A percentile compares a stretch with the other conserved stretches of the same genome.
Evolutionary conservation across 2,888 invertebrate species (phyloP).

Genomic region (Protodeltote pygarga): DNA sequence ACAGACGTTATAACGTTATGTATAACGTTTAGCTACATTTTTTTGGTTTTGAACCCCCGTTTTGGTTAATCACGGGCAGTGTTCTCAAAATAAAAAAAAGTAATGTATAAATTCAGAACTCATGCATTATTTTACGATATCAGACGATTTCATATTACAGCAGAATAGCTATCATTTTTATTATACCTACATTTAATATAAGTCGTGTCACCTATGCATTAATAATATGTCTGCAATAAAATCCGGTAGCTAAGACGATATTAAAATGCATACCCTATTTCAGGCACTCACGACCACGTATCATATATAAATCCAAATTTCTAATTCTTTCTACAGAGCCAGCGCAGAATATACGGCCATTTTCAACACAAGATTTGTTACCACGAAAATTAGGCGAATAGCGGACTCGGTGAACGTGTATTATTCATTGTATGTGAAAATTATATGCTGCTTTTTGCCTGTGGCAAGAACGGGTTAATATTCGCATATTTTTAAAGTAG

Average conservation of each 20-base stretch:
- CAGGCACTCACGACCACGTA: constrained; percentile 46
- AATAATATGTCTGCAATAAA: constrained; percentile 49
- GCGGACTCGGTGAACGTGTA: constrained; percentile 30
- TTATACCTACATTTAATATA: constrained; percentile 21
- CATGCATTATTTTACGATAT: not conserved
- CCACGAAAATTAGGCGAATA: constrained; percentile 44
- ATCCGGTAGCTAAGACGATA: constrained; percentile 36
- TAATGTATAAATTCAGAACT: not conserved
- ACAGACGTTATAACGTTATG: too few species aligned
- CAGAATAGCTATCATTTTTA: constrained; percentile 26
- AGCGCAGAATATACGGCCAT: constrained; percentile 28
- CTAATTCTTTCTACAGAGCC: constrained; percentile 54
- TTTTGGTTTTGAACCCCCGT: too few species aligned
- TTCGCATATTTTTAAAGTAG: constrained; percentile 1
- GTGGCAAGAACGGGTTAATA: constrained; percentile 12
- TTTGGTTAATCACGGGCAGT: too few species aligned
- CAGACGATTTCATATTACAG: too few species aligned
- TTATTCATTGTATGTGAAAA: constrained; percentile 20
- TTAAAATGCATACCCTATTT: constrained; percentile 60
- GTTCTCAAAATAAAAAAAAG: too few species aligned
- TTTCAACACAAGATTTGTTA: constrained; percentile 42
- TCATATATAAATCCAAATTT: constrained; percentile 55
- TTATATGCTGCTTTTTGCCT: constrained; percentile 16
- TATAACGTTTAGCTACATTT: too few species aligned
- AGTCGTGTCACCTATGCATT: constrained; percentile 39